Evolutionary conservation across 2,113 vertebrate species (phyloP), one percentile per base, ranked within the genome.

Genomic region (Ahaetulla prasina): DNA sequence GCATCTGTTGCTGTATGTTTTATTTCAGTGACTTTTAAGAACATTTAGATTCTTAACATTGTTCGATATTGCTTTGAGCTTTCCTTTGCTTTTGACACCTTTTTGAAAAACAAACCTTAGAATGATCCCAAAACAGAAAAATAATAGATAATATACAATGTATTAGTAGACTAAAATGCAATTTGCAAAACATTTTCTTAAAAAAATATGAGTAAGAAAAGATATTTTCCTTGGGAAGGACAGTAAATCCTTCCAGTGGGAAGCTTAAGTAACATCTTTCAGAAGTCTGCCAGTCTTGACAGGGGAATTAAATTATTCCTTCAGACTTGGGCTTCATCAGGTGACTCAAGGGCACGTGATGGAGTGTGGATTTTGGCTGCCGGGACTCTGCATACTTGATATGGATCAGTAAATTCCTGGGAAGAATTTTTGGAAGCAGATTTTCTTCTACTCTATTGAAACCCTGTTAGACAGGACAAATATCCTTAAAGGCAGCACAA

Each of bases 261-360:
- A 87, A 87, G 85, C 14, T 87, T 49, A n/a, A 30, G 3, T 30
- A 49, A 50, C 47, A 50, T 49, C 27, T 49, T 87, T 50, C 27
- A 50, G 43, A 47, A 30, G 35, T 16, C 43, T 39, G 35, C 18
- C 3, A 3, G 74, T 39, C 74, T 80, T 43, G 18, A 80, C 35
- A 80, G 35, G 68, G n/a, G 68, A 80, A 80, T 87, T 87, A 49
- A 87, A 50, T 87, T 30, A 27, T 87, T 87, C 85, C 25, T 87
- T 49, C 14, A 16, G 35, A 20, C 14, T 80, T 80, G 4, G 27
- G 12, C 0, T 10, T 60, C 60, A 86, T 85, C 94, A 95, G 91
- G 91, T 94, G 92, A 91, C 95, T 94, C 27, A 52, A 35, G 23
- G 30, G 39, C 63, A 84, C 39, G 45, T 92, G 63, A 57, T 47